Conservation (phyloP, 2,113 vertebrate genomes). For the Hippolais icterina region DNA sequence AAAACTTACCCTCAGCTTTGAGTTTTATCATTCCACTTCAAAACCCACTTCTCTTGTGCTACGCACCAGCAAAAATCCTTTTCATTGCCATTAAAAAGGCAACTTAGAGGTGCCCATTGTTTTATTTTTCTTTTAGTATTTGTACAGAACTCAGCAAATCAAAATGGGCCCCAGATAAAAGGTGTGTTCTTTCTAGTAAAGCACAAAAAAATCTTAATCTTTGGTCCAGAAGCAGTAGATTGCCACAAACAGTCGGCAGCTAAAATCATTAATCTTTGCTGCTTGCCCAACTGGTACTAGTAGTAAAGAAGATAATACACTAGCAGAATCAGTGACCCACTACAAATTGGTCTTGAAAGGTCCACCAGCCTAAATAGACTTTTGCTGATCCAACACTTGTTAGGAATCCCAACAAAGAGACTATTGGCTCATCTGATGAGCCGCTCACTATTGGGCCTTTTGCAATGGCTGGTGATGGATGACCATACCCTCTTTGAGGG, state of each 20-base stretch:
- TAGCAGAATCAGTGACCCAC: conserved; percentile 94
- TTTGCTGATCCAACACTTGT: conserved; percentile 99
- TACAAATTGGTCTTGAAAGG: conserved; percentile 99
- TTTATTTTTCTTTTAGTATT: conserved; percentile 34
- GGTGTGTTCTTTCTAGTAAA: conserved; percentile 77
- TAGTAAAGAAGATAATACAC: conserved; percentile 94
- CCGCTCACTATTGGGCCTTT: conserved; percentile 89
- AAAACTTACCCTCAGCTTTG: background rate
- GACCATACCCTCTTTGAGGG: conserved; percentile 87
- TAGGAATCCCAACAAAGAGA: conserved; percentile 98
- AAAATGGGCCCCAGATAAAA: conserved; percentile 60
- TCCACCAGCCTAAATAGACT: conserved; percentile 99
- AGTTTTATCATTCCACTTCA: background rate
- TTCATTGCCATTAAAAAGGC: conserved; percentile 33
- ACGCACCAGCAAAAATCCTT: conserved; percentile 40
- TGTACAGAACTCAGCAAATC: conserved; percentile 71
- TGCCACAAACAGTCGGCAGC: conserved; percentile 75
- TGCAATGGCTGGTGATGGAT: conserved; percentile 97
- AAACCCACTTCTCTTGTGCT: conserved; percentile 1
- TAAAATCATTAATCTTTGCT: conserved; percentile 99
- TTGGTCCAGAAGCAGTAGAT: conserved; percentile 80
- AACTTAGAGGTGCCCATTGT: conserved; percentile 18
- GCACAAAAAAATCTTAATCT: conserved; percentile 83
- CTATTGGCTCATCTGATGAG: conserved; percentile 92
- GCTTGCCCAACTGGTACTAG: conserved; percentile 90